These are phyloP conservation scores for Urocolius indicus DNA, from an alignment of 2,113 vertebrate genomes.

Conservation along the genomic window DNA sequence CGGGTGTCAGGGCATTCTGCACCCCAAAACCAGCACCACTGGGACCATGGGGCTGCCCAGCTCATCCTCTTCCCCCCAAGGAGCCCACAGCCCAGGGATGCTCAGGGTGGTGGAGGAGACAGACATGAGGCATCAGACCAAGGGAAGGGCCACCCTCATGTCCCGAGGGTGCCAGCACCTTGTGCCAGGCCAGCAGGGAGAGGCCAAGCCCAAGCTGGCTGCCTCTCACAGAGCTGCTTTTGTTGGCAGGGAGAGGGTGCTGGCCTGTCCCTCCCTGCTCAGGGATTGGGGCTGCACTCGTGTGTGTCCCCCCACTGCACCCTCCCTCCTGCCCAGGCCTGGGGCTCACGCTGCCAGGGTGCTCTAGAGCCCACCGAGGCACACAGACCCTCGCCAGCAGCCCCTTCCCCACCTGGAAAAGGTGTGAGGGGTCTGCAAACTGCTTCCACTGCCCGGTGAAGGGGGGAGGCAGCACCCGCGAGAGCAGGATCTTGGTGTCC, in stretches of 20 bases:
- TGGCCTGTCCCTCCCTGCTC: background rate
- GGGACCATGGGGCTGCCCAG: background rate
- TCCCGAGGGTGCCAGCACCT: background rate
- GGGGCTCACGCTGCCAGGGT: background rate
- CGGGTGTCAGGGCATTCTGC: fast-evolving
- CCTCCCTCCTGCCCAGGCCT: background rate
- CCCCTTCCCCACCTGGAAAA: background rate
- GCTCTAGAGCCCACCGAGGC: background rate
- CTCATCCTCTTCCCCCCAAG: background rate
- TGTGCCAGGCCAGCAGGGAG: background rate
- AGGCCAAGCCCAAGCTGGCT: background rate
- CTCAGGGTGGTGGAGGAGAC: background rate
- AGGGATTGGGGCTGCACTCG: fast-evolving
- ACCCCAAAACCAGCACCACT: background rate
- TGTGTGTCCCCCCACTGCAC: fast-evolving
- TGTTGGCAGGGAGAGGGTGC: background rate
- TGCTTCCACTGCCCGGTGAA: fast-evolving
- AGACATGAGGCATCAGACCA: fast-evolving
- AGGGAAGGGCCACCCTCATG: fast-evolving
- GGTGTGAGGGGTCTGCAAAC: background rate
- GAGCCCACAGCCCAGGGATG: background rate
- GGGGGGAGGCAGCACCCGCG: background rate
- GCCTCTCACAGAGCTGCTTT: background rate
- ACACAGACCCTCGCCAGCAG: too few species aligned
- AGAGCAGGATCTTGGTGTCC: background rate